Evolutionary conservation across 2,113 vertebrate genomes (phyloP), one percentile per base, ranked within the genome.

Genomic region (Melanotaenia duboulayi): DNA sequence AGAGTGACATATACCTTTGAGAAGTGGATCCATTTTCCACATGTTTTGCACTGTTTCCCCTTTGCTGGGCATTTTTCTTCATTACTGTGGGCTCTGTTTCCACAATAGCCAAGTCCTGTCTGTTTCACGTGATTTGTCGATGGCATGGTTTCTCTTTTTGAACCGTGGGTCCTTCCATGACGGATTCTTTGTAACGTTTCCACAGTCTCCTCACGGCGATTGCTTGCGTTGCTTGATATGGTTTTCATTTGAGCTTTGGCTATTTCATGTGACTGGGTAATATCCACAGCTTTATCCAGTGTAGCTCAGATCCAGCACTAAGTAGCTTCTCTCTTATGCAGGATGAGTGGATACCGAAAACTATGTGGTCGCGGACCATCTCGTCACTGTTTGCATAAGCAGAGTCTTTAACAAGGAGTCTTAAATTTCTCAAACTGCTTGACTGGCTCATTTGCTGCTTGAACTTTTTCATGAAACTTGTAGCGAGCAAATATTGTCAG

Each of bases 121-220:
- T 0, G 1, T 24, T 3, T 6, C 28, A 28, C 6, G 3, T 6
- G 6, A 12, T 13, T 4, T 23, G 3, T 13, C 37, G 9, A 7
- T 4, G 7, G 1, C 8, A 11, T 4, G 2, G 11, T 11, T 39
- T 11, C 7, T 39, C 1, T 39, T 39, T 39, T 11, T 11, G 2
- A 39, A 39, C 8, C 2, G 37, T 6, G 28, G 3, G 28, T 4
- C 6, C n/a, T 28, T 28, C 28, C 28, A 28, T 6, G 28, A 6
- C 6, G 3, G 3, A n/a, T 3, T 28, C 6, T 28, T 28, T 3
- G 3, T 3, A 4, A 6, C 3, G 3, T 6, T 3, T 6, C 6
- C 28, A 28, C 28, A 4, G 28, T 4, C 28, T 28, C 3, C 28
- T 28, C 28, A 6, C 6, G 3, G 28, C 28, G 3, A 6, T 28